These are phyloP conservation scores for Capitulum mitella DNA, from an alignment of 2,888 invertebrate species.

Conservation along the genomic window DNA sequence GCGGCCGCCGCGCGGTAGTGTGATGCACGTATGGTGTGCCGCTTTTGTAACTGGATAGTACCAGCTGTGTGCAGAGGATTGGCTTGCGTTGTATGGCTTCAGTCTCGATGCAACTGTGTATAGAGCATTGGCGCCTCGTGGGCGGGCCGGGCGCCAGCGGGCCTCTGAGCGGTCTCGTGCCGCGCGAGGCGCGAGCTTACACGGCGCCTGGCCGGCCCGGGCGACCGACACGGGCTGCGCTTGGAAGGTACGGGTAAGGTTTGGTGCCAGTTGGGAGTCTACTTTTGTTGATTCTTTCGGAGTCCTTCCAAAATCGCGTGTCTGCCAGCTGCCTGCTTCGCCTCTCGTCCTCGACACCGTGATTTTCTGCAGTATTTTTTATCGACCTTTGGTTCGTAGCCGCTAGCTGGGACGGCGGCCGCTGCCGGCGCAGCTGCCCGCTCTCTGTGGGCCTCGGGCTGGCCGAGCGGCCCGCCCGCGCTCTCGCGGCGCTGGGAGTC, in stretches of 20 bases:
- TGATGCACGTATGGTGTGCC: conserved; percentile 4
- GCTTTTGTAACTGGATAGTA: conserved; percentile 16
- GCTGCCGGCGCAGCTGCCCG: no score
- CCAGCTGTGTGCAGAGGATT: background rate
- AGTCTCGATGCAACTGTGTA: background rate
- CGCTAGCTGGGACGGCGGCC: background rate
- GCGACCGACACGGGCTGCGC: background rate
- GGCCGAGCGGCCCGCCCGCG: background rate
- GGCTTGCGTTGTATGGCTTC: background rate
- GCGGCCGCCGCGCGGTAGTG: background rate
- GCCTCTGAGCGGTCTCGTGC: background rate
- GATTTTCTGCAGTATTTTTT: background rate
- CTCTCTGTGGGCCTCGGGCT: background rate
- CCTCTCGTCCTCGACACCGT: background rate
- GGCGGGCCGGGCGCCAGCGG: no score
- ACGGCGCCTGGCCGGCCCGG: background rate
- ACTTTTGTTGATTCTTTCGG: background rate
- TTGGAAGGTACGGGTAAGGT: conserved; percentile 13
- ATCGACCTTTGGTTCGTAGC: background rate
- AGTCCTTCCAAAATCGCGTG: background rate
- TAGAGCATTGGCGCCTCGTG: background rate
- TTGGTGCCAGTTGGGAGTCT: conserved; percentile 21
- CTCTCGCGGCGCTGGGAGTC: background rate
- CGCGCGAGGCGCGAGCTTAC: background rate
- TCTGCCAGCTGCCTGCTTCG: background rate